A percentile compares a stretch with the other conserved stretches of the same genome.
Evolutionary conservation across 2,113 vertebrate genomes (phyloP).

Genomic region (Ictidomys tridecemlineatus): DNA sequence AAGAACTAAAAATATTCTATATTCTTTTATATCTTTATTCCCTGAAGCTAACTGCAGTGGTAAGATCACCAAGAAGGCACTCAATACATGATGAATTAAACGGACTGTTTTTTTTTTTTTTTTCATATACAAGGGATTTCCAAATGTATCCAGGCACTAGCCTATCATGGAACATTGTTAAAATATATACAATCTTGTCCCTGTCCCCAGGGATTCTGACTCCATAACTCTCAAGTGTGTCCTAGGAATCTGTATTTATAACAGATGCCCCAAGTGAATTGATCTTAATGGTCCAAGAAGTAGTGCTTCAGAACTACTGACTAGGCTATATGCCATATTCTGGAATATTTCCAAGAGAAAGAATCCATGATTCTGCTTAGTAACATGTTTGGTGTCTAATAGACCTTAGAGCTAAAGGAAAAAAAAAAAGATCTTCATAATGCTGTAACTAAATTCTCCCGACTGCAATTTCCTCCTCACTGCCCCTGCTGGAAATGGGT

Average conservation of each 20-base stretch:
- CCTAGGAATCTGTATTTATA: conserved; percentile 45
- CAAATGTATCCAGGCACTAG: background rate
- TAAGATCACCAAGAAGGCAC: background rate
- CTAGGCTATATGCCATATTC: background rate
- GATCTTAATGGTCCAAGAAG: conserved; percentile 61
- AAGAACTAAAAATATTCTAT: conserved; percentile 12
- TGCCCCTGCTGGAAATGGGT: background rate
- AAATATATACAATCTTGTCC: background rate
- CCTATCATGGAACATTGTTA: background rate
- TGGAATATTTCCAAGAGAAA: conserved; percentile 15
- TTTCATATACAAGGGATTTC: background rate
- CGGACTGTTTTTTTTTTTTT: background rate
- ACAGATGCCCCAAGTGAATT: background rate
- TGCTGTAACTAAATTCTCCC: conserved; percentile 53
- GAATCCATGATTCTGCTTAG: conserved; percentile 51
- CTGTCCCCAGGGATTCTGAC: background rate
- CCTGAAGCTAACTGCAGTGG: background rate
- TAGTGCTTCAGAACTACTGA: background rate
- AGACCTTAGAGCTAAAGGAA: conserved; percentile 55
- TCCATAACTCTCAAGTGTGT: background rate
- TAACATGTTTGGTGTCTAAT: conserved; percentile 57
- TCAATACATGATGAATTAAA: background rate
- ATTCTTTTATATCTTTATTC: conserved; percentile 35
- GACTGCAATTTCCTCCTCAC: conserved; percentile 51
- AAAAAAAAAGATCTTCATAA: background rate